A percentile compares a stretch with the other conserved stretches of the same genome.
Evolutionary conservation across 2,113 vertebrate species (phyloP).

Genomic region (Polyodon spathula): DNA sequence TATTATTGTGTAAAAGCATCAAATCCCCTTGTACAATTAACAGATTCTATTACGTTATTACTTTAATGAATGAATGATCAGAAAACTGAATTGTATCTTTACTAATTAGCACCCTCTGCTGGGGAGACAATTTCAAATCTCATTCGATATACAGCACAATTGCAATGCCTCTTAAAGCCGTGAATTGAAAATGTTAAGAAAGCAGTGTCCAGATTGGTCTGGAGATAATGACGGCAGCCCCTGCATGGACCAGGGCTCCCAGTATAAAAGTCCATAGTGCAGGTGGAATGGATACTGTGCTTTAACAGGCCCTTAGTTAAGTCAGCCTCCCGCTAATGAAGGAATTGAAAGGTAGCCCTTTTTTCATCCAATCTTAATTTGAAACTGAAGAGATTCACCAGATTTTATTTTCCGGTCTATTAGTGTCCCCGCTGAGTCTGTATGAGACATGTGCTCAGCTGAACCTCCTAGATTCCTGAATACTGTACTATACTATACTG

Average conservation of each 20-base stretch:
- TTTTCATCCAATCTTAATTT: neutral
- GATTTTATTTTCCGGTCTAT: constrained; percentile 15
- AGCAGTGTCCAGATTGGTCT: too few relatives aligned
- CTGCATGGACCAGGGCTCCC: too few relatives aligned
- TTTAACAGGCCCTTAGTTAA: neutral
- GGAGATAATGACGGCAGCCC: too few relatives aligned
- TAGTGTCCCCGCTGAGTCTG: neutral
- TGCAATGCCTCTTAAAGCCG: neutral
- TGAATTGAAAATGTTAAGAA: too few relatives aligned
- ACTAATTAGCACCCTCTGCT: neutral
- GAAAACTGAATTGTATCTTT: too few relatives aligned
- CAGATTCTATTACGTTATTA: too few relatives aligned
- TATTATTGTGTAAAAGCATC: too few relatives aligned
- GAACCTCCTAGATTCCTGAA: neutral
- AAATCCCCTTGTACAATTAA: too few relatives aligned
- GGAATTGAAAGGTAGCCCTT: constrained; percentile 12
- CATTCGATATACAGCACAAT: constrained; percentile 1
- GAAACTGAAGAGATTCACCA: constrained; percentile 1
- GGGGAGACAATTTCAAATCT: neutral
- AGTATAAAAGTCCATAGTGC: neutral
- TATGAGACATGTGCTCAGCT: neutral
- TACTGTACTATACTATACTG: too few relatives aligned
- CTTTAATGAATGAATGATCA: too few relatives aligned
- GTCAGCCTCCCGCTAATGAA: constrained; percentile 22
- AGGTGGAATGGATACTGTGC: neutral